phyloP scores from a whole-genome alignment of 2,797 vertebrate genomes.

The Cuculus canorus region DNA sequence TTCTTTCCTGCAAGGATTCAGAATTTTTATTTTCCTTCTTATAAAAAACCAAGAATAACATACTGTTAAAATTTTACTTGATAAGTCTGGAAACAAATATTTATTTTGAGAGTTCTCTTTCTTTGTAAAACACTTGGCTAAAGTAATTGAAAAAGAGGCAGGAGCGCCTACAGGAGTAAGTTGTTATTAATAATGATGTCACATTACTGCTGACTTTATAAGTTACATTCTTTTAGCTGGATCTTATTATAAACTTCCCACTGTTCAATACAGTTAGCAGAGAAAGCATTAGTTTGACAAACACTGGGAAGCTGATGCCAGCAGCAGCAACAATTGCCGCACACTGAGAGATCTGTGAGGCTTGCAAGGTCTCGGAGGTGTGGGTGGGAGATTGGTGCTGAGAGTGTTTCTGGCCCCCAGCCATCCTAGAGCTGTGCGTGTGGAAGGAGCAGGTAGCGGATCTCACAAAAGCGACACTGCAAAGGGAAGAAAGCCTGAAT shows the following conservation, averaged over 20 bases:
- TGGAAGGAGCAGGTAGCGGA: neutral
- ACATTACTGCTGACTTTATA: conserved; percentile 2
- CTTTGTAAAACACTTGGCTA: neutral
- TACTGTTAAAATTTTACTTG: neutral
- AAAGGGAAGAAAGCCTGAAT: neutral
- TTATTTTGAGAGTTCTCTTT: neutral
- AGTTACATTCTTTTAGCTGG: neutral
- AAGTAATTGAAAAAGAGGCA: neutral
- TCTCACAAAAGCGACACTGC: neutral
- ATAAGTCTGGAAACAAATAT: neutral
- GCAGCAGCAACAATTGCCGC: neutral
- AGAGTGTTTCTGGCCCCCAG: neutral
- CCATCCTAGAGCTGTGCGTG: neutral
- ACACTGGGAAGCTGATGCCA: neutral
- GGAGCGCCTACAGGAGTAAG: neutral
- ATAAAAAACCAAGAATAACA: neutral
- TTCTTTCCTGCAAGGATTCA: neutral
- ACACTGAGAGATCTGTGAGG: accelerated
- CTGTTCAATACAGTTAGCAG: neutral
- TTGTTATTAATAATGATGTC: neutral
- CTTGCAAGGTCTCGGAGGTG: neutral
- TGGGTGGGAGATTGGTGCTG: neutral
- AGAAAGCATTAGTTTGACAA: neutral
- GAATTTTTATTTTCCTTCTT: neutral
- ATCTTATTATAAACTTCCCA: neutral